Percentiles rank a stretch among this genome's conserved stretches.
phyloP scores from a whole-genome alignment of 1,140 invertebrate genomes.

The Drosophila virilis region DNA sequence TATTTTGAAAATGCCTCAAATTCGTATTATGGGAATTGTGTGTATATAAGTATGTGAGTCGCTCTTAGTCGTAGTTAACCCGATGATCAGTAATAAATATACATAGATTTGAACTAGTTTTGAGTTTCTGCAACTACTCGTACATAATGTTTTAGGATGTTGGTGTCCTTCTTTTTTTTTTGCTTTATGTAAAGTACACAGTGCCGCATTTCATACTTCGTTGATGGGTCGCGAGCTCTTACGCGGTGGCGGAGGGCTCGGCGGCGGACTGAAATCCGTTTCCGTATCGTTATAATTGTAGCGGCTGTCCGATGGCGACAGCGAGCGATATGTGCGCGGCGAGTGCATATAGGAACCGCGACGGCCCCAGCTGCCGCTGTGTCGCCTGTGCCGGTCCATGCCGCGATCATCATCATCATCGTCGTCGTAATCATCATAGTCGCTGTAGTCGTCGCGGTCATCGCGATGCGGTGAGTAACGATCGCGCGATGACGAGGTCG shows the following conservation, averaged over 20 bases:
- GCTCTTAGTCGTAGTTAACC: slow-evolving; percentile 37
- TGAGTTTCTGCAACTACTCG: slow-evolving; percentile 61
- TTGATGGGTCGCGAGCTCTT: slow-evolving; percentile 60
- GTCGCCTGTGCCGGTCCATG: slow-evolving; percentile 51
- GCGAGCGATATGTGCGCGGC: slow-evolving; percentile 78
- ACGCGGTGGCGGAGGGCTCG: slow-evolving; percentile 59
- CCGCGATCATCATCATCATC: slow-evolving; percentile 66
- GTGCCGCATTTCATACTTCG: slow-evolving; percentile 58
- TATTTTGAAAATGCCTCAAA: slow-evolving; percentile 35
- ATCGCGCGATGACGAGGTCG: slow-evolving; percentile 49
- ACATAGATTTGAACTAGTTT: slow-evolving; percentile 78
- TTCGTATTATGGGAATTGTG: slow-evolving; percentile 29
- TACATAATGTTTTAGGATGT: slow-evolving; percentile 53
- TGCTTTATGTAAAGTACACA: slow-evolving; percentile 22
- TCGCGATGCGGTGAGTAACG: slow-evolving; percentile 50
- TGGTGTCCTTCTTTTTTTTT: slow-evolving; percentile 14
- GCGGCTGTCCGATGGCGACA: slow-evolving; percentile 80
- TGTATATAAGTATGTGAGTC: slow-evolving; percentile 25
- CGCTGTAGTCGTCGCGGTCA: slow-evolving; percentile 69
- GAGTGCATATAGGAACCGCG: slow-evolving; percentile 67
- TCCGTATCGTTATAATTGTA: slow-evolving; percentile 83
- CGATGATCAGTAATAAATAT: slow-evolving; percentile 79
- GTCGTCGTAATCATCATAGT: slow-evolving; percentile 67
- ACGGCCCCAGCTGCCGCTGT: slow-evolving; percentile 68
- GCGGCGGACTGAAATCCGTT: slow-evolving; percentile 82